Conservation (phyloP, 2,113 vertebrate genomes). For the Vidua chalybeata region DNA sequence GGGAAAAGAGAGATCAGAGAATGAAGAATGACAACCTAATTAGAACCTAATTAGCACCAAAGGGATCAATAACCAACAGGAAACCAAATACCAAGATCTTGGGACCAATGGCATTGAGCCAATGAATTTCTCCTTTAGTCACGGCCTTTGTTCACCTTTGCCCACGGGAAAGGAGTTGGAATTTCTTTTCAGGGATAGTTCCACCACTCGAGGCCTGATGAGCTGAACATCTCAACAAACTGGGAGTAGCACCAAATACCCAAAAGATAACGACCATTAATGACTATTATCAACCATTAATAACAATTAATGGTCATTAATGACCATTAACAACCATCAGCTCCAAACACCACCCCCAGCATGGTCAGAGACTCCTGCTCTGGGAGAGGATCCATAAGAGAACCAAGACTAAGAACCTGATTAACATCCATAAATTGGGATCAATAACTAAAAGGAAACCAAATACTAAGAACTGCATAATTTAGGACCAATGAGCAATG, state of each 20-base stretch:
- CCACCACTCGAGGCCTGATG: not conserved
- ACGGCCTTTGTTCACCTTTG: not conserved
- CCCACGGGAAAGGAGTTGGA: no score
- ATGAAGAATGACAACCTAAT: not conserved
- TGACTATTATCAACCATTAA: not conserved
- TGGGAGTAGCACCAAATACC: not conserved
- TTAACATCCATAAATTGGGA: not conserved
- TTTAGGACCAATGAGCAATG: not conserved
- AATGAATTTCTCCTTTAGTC: not conserved
- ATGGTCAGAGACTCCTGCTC: not conserved
- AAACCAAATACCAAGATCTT: not conserved
- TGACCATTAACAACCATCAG: not conserved
- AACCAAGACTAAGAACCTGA: not conserved
- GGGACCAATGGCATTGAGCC: not conserved
- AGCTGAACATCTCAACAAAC: not conserved
- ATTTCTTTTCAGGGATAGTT: not conserved
- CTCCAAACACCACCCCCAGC: not conserved
- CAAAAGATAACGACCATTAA: not conserved
- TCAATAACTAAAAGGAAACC: not conserved
- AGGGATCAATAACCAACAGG: not conserved
- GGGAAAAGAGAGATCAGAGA: not conserved
- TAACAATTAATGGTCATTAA: not conserved
- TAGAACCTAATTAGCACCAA: not conserved
- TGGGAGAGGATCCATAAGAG: not conserved
- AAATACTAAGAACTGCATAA: not conserved